A percentile compares a stretch with the other conserved stretches of the same genome.
phyloP scores from a whole-genome alignment of 2,113 vertebrate genomes.

The Sisor rabdophorus region DNA sequence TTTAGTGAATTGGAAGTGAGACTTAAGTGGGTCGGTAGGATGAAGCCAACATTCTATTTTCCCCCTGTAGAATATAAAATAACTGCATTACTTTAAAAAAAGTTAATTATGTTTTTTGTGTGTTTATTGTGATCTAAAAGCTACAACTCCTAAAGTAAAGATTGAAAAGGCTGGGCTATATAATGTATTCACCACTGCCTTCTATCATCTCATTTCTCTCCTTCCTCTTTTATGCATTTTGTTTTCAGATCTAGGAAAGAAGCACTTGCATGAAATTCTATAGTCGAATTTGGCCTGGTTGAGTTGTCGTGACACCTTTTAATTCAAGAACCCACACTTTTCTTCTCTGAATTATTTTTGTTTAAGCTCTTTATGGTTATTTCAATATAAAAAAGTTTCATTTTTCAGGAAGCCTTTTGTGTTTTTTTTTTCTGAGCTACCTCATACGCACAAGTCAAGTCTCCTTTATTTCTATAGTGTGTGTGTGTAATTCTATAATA shows the following conservation, averaged over 20 bases:
- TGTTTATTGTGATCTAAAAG: slow-evolving; percentile 83
- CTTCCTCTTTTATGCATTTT: slow-evolving; percentile 31
- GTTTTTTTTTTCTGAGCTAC: slow-evolving; percentile 4
- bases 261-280: slow-evolving; percentile 56
- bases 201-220: slow-evolving; percentile 41
- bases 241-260: slow-evolving; percentile 54
- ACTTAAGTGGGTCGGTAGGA: slow-evolving; percentile 91
- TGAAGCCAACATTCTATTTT: slow-evolving; percentile 81
- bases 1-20: slow-evolving; percentile 93
- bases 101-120: slow-evolving; percentile 78
- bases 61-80: slow-evolving; percentile 72
- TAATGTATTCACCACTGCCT: slow-evolving; percentile 60
- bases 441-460: too few relatives aligned
- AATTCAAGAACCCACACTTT: slow-evolving; percentile 55
- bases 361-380: slow-evolving; percentile 41
- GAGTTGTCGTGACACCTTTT: slow-evolving; percentile 62
- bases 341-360: slow-evolving; percentile 24
- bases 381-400: slow-evolving; percentile 48
- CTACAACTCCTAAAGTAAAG: slow-evolving; percentile 73
- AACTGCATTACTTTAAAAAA: slow-evolving; percentile 86
- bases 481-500: too few relatives aligned
- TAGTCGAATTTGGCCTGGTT: slow-evolving; percentile 59
- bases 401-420: slow-evolving; percentile 51
- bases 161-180: slow-evolving; percentile 62
- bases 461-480: too few relatives aligned